Base-by-base conservation (phyloP, 2,797 vertebrate species). In the Schizopygopsis pylzovi region DNA sequence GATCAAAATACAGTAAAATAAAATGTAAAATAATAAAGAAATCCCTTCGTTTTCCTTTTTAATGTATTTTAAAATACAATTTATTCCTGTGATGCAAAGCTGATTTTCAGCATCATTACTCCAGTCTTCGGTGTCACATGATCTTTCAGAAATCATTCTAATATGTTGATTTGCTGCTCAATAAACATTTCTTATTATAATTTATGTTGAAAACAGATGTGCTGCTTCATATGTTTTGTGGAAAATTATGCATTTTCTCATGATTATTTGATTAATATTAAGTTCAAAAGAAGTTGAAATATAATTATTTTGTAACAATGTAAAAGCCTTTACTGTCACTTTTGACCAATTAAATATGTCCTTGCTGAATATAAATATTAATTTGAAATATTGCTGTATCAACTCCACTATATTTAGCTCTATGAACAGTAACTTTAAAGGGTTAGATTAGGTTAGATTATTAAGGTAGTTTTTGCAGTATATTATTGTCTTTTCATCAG, bases 311-410 rank as follows among this genome's bases (percentile, higher is more conserved):
- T 49, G 71, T 28, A 73, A 49, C 13, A 15, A 47, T 63, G n/a
- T 28, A 63, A 54, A 54, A 73, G 43, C 4, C 15, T 72, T 72
- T 47, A 72, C 11, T 47, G 12, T 1, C 22, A 45, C 11, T 45
- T 15, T 71, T 45, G 22, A 45, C 16, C 0, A 28, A 25, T 72
- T 72, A 1, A 45, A 15, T 72, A 12, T n/a, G 15, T 47, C 13
- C n/a, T 25, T 47, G n/a, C n/a, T 73, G 71, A 73, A 72, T 72
- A 47, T 47, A 72, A 25, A 18, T 72, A 72, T 47, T 47, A 6
- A 63, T 28, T 10, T n/a, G 9, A n/a, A 20, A 33, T 20, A 75
- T 52, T 16, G 16, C 25, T 18, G 25, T 49, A 33, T 49, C 25
- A 49, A 10, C 4, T 25, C 16, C 1, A 6, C 41, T 72, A 47